Conservation (phyloP, 2,888 invertebrate genomes). For the Myathropa florea region DNA sequence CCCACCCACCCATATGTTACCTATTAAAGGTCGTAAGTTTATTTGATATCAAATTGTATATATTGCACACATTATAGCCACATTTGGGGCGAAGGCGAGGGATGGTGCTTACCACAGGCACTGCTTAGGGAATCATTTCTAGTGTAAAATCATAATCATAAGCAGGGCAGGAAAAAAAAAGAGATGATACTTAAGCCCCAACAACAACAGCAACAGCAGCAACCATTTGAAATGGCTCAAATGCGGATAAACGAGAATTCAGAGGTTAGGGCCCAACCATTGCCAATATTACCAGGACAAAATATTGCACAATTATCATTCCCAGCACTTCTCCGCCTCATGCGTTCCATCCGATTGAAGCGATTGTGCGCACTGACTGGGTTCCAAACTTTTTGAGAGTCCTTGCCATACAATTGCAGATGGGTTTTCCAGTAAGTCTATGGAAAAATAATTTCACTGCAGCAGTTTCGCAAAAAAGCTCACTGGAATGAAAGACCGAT, state of each 20-base stretch:
- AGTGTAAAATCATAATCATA: not conserved
- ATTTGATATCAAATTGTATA: slow-evolving; percentile 19
- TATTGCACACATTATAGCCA: slow-evolving; percentile 3
- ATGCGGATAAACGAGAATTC: slow-evolving; percentile 25
- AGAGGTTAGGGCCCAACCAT: slow-evolving; percentile 20
- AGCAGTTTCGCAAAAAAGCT: slow-evolving; percentile 61
- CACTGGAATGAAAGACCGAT: slow-evolving; percentile 28
- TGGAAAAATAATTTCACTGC: slow-evolving; percentile 70
- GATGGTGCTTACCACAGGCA: not conserved
- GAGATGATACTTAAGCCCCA: not conserved
- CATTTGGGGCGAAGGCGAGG: not conserved
- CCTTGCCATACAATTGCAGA: slow-evolving; percentile 65
- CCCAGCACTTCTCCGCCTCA: not conserved
- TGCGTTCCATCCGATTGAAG: not conserved
- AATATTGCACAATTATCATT: slow-evolving; percentile 4
- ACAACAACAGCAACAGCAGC: not conserved
- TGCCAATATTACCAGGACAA: slow-evolving; percentile 49
- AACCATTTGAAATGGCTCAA: slow-evolving; percentile 43
- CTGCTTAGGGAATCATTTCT: slow-evolving; percentile 35
- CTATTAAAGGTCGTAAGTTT: slow-evolving; percentile 16
- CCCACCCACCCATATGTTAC: slow-evolving; percentile 4
- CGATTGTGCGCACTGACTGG: not conserved
- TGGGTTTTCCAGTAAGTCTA: slow-evolving; percentile 51
- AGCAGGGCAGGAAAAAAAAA: not conserved
- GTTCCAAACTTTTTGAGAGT: slow-evolving; percentile 57